Evolutionary conservation across 2,888 invertebrate species (phyloP), one percentile per base, ranked within the genome.

Genomic region (Drosophila phalerata): DNA sequence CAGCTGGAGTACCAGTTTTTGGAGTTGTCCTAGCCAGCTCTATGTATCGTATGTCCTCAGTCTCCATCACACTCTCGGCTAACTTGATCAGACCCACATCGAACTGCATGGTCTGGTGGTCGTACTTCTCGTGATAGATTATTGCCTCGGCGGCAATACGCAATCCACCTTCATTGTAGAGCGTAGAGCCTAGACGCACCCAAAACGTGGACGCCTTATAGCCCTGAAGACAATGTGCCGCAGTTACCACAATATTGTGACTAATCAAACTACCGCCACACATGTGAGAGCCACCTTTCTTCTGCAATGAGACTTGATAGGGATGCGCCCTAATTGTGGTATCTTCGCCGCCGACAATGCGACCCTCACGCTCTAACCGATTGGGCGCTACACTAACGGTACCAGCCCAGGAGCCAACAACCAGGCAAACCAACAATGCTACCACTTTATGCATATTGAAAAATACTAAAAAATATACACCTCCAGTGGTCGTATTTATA

Each of bases 311-410:
- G 0, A 93, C 91, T 85, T 93, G 93, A 69, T 93, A 93, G 5
- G 93, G 93, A 74, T 91, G 90, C 4, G 90, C 84, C 13, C 80
- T 68, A 49, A 94, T 93, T 5, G 90, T 77, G 2, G 91, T 92
- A 43, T 85, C 77, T 25, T 81, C 79, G n/a, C 93, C 93, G n/a
- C 93, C 93, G 2, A 93, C 93, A 65, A 94, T 93, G 55, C 91
- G 89, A 4, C 90, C 91, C 13, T 82, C 79, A 0, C 69, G 67
- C 9, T 32, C 58, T 5, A 69, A 73, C 3, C 62, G 74, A 69
- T 79, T 69, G 48, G 64, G 70, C 1, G 73, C 32, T n/a, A 47
- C 0, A 5, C 68, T 49, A 28, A 75, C 70, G n/a, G 83, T 79
- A 1, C 73, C 74, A 11, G 77, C 77, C 40, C 9, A 25, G 8